Evolutionary conservation across 1,140 invertebrate genomes (phyloP), one percentile per base, ranked within the genome.

Genomic region (Drosophila tsacasi): DNA sequence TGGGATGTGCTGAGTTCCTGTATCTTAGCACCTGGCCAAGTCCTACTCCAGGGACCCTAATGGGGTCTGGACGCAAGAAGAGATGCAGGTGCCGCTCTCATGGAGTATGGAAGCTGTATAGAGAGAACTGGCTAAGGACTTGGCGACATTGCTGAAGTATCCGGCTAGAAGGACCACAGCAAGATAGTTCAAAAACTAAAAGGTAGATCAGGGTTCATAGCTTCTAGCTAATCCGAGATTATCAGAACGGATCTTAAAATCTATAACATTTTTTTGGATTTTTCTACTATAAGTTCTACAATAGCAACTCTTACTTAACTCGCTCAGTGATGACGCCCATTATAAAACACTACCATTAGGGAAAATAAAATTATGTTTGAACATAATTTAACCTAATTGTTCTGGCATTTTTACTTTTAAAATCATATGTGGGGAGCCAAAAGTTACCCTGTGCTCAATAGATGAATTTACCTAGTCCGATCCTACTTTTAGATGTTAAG

Each of bases 1-100:
- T 62, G 57, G 68, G 57, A 30, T 62, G 66, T 54, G 64, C 50
- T 55, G 47, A 55, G 57, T 23, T 82, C 23, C 61, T 61, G 52
- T 44, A 52, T 62, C 79, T 59, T 62, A 67, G 67, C 83, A 82
- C 67, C 75, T 54, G 59, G 44, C 25, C 47, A 44, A 39, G 55
- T 35, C 39, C n/a, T 42, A 25, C 30, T n/a, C 19, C 19, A 44
- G 35, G 42, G 55, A 46, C 40, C 46, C 23, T 25, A 61, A 44
- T 32, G n/a, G 30, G 17, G 30, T 21, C 23, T 35, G 46, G 30
- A 39, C 7, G n/a, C 35, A 32, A 9, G 27, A 5, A 65, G n/a
- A 12, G 9, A 15, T 15, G 27, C 46, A 65, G 37, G 32, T 17
- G 35, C 21, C 44, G 5, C 17, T 19, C 17, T 15, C 35, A 13